Conservation (phyloP, 2,888 invertebrate species). For the Physocephala rufipes region DNA sequence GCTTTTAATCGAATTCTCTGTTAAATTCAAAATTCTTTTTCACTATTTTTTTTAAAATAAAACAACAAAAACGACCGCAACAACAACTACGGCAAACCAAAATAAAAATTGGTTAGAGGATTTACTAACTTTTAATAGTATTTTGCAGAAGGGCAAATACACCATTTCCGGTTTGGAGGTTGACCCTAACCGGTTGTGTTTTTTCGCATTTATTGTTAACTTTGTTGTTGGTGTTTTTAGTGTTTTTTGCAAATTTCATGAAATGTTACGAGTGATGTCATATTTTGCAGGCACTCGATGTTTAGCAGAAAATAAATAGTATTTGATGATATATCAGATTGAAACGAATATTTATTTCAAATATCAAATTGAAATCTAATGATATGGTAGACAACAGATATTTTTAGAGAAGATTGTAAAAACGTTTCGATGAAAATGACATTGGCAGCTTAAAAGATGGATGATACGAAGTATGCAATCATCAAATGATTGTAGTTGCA, state of each 20-base stretch:
- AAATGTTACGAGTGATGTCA: neutral
- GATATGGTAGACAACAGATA: neutral
- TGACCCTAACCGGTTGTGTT: constrained; percentile 27
- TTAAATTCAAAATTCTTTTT: no score
- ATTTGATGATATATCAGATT: no score
- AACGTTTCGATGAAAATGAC: no score
- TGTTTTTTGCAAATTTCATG: constrained; percentile 40
- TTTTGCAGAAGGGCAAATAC: neutral
- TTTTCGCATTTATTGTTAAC: constrained; percentile 6
- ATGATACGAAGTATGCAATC: no score
- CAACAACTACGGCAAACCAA: no score
- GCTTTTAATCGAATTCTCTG: no score
- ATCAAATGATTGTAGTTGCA: no score
- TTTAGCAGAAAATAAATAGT: neutral
- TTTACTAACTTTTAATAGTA: neutral
- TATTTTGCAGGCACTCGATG: neutral
- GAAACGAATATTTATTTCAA: no score
- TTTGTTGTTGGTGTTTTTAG: constrained; percentile 26
- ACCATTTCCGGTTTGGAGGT: constrained; percentile 28
- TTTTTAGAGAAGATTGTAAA: neutral
- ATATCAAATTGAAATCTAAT: neutral
- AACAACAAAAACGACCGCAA: no score
- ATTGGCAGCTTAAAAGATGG: no score
- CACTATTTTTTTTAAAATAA: no score
- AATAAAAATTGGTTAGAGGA: neutral